Evolutionary conservation across 37 sponge, comb jelly and placozoan species (phyloP), one percentile per base, ranked within the genome.

Genomic region (Oscarella lobularis): DNA sequence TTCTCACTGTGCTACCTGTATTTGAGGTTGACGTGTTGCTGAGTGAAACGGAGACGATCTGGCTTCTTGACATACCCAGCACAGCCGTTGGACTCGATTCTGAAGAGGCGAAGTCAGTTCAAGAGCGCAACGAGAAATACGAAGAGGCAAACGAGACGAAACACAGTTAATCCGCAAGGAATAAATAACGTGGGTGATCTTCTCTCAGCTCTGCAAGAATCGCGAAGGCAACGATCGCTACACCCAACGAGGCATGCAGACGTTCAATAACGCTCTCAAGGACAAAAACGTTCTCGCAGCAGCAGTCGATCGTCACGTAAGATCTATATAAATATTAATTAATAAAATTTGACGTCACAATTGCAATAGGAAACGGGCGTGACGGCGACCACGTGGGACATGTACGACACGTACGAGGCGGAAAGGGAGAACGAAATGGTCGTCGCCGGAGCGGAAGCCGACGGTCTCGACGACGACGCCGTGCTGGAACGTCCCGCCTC

Each of bases 31-130:
- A 66, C 14, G 84, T 97, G 38, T 76, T 48, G 33, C 89, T 97
- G 5, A 81, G 75, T 34, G 98, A 97, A 75, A 97, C 94, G 2
- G 91, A 90, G 20, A 93, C 98, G 5, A 90, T 97, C 1, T 90
- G 90, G 87, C 76, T 97, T 71, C 74, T 93, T 66, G 91, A 93
- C 66, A 84, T 93, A 40, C 85, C 86, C 0, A 77, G 87, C 41
- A 85, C 85, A 3, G 81, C 81, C 38, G 91, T 97, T 6, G 82
- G 85, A 67, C 48, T 76, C 66, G 95, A 88, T 66, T 78, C 82
- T 3, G 91, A 85, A n/a, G 91, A 92, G 35, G 82, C 84, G 9
- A 84, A 79, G 32, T 36, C 74, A 35, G 85, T 97, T 3, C 73
- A 81, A 41, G 33, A 55, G 35, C 78, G 41, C 38, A 97, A 97